Percentiles rank a stretch among this genome's conserved stretches.
phyloP scores from a whole-genome alignment of 2,797 vertebrate species.

The Gymnodraco acuticeps region DNA sequence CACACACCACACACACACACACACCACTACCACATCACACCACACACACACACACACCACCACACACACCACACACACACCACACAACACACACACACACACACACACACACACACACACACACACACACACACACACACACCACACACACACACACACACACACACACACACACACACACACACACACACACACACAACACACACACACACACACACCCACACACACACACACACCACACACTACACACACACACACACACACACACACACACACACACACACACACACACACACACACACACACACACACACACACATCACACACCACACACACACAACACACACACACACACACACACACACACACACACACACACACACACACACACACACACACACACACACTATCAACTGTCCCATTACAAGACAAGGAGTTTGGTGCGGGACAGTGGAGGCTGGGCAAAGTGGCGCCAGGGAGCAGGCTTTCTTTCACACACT shows the following conservation, averaged over 20 bases:
- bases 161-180: conserved; percentile 13
- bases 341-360: conserved; percentile 21
- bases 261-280: conserved; percentile 23
- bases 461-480: conserved; percentile 82
- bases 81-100: no score
- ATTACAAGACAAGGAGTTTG: conserved; percentile 58
- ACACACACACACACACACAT: conserved; percentile 17
- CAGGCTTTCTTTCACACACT: conserved; percentile 56
- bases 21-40: no score
- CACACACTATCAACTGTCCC: conserved; percentile 65
- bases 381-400: neutral
- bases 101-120: neutral
- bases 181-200: conserved; percentile 17
- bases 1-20: neutral
- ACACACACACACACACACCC: conserved; percentile 21
- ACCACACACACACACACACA: neutral
- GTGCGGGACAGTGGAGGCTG: conserved; percentile 57
- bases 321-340: conserved; percentile 17
- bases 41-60: neutral
- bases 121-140: no score
- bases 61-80: conserved; percentile 28
- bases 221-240: conserved; percentile 23
- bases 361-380: conserved; percentile 12
- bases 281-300: conserved; percentile 3
- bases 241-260: conserved; percentile 5